Percentiles rank a stretch among this genome's conserved stretches.
These are phyloP conservation scores for Phacellophora camtschatica DNA, from an alignment of 30 jellyfish, hydroid and myxozoan genomes.

Conservation along the genomic window DNA sequence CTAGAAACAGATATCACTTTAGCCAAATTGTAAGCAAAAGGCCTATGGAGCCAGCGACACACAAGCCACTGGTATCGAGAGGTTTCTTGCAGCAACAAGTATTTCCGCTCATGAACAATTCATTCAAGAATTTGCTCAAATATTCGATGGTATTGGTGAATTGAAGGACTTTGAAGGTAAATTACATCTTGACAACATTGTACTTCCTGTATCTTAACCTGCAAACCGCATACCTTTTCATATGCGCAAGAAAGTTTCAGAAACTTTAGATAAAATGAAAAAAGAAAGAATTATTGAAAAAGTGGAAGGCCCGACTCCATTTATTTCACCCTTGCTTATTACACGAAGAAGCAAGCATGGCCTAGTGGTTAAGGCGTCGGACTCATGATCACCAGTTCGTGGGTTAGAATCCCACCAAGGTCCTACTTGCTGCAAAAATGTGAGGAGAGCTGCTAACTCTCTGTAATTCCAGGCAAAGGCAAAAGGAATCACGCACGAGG, in stretches of 20 bases:
- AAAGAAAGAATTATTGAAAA: neutral
- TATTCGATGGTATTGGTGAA: neutral
- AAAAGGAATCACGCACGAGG: too few species aligned
- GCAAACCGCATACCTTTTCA: neutral
- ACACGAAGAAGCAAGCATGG: too few species aligned
- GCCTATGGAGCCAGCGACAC: neutral
- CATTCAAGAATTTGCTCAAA: neutral
- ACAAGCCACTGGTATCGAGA: conserved; percentile 20
- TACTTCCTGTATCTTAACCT: neutral
- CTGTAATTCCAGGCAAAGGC: too few species aligned
- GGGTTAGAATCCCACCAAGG: too few species aligned
- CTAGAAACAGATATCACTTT: conserved; percentile 5
- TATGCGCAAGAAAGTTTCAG: neutral
- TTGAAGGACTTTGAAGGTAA: neutral
- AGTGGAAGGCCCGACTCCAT: too few species aligned
- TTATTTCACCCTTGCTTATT: too few species aligned
- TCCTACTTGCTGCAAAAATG: too few species aligned
- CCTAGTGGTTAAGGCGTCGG: too few species aligned
- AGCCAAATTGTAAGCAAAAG: neutral
- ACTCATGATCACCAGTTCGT: too few species aligned
- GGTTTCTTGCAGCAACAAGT: neutral
- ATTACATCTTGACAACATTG: neutral
- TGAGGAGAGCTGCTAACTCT: too few species aligned
- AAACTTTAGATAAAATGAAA: neutral
- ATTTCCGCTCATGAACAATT: neutral